phyloP scores from a whole-genome alignment of 2,113 vertebrate genomes.

The Sialia sialis region DNA sequence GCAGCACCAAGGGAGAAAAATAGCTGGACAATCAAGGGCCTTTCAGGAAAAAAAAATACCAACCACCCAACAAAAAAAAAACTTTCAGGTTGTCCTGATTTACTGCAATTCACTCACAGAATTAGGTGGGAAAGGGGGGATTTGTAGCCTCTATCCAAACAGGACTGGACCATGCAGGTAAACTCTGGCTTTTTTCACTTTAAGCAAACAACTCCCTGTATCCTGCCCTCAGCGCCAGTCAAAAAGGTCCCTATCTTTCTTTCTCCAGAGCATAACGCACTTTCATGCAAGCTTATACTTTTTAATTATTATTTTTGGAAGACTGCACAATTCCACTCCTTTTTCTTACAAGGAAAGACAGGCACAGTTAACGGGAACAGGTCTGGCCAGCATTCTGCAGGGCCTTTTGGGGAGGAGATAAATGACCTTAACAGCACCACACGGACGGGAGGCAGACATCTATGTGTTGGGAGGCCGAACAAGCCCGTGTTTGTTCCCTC shows the following conservation, averaged over 20 bases:
- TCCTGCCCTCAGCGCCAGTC: constrained; percentile 1
- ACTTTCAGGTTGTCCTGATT: constrained; percentile 6
- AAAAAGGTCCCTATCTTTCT: constrained; percentile 58
- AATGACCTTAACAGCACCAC: not conserved
- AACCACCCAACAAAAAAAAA: not conserved
- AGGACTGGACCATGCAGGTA: constrained; percentile 25
- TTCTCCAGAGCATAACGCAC: not conserved
- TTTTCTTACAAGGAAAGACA: constrained; percentile 47
- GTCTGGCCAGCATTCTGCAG: constrained; percentile 62
- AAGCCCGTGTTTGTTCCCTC: not conserved
- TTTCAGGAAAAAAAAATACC: not conserved
- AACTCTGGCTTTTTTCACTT: constrained; percentile 58
- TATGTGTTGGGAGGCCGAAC: not conserved
- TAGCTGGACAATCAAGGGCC: constrained; percentile 11
- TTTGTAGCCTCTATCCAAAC: constrained; percentile 34
- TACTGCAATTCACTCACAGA: not conserved
- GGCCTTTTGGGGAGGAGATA: constrained; percentile 50
- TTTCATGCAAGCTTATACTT: constrained; percentile 33
- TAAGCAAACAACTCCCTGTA: constrained; percentile 36
- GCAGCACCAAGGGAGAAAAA: constrained; percentile 57
- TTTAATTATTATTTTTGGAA: constrained; percentile 64
- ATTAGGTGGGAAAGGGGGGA: not conserved
- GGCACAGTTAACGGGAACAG: constrained; percentile 30
- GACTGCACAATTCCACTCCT: not conserved
- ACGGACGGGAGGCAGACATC: not conserved